Percentiles rank a stretch among this genome's conserved stretches.
phyloP scores from a whole-genome alignment of 2,888 invertebrate species.

The Nomada fucata region DNA sequence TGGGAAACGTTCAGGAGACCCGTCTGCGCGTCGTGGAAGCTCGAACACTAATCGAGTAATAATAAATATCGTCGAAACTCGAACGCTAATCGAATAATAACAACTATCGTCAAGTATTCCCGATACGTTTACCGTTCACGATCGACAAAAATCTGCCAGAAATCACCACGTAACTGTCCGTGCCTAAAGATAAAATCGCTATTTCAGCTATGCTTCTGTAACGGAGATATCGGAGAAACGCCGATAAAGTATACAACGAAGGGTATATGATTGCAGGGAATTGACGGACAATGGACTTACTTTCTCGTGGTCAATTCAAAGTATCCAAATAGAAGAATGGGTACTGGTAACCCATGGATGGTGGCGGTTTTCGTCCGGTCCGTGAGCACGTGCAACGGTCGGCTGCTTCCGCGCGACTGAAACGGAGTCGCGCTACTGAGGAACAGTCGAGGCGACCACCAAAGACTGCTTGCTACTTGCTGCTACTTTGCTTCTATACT shows the following conservation, averaged over 20 bases:
- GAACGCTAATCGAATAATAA: no score
- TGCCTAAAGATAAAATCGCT: no score
- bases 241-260: background rate
- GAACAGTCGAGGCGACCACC: constrained; percentile 47
- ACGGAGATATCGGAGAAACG: background rate
- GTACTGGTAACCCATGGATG: constrained; percentile 71
- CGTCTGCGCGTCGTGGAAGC: no score
- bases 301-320: constrained; percentile 48
- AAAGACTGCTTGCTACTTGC: constrained; percentile 51
- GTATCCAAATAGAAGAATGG: constrained; percentile 52
- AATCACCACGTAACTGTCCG: background rate
- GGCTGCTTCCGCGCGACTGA: constrained; percentile 74
- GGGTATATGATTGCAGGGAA: background rate
- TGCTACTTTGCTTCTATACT: constrained; percentile 38
- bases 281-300: constrained; percentile 26
- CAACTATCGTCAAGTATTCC: no score
- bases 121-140: no score
- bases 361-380: constrained; percentile 39
- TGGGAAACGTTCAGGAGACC: no score
- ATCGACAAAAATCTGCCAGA: no score
- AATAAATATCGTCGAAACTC: no score
- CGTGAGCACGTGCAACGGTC: constrained; percentile 70
- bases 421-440: constrained; percentile 58
- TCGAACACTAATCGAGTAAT: no score
- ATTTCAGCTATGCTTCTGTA: no score